Conservation (phyloP, 2,797 vertebrate genomes). For the Tolypeutes matacus region DNA sequence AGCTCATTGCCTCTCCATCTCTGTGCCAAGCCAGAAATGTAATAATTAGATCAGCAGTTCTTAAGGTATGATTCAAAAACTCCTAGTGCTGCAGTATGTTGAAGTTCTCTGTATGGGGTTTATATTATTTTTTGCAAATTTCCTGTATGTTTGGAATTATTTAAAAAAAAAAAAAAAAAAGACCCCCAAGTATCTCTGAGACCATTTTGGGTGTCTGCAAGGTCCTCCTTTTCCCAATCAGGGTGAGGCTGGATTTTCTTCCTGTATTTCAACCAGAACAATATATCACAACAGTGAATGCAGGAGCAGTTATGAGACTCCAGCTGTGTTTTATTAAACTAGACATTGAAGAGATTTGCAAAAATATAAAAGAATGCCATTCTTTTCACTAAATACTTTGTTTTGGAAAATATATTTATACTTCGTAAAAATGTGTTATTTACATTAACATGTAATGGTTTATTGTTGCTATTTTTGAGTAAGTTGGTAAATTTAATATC, state of each 20-base stretch:
- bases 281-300: not conserved
- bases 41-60: not conserved
- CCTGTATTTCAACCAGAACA: not conserved
- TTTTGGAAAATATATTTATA: conserved; percentile 15
- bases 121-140: too few species aligned
- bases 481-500: not conserved
- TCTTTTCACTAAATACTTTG: not conserved
- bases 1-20: not conserved
- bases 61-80: not conserved
- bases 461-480: conserved; percentile 32
- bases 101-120: too few species aligned
- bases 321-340: conserved; percentile 25
- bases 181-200: not conserved
- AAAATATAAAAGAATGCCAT: not conserved
- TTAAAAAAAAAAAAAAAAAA: too few species aligned
- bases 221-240: not conserved
- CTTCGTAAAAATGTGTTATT: not conserved
- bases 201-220: not conserved
- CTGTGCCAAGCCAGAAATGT: not conserved
- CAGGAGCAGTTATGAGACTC: not conserved
- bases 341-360: not conserved
- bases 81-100: not conserved
- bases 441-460: not conserved
- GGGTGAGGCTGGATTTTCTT: not conserved
- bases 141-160: too few species aligned